These are phyloP conservation scores for Agrypnia vestita DNA, from an alignment of 1,140 invertebrate genomes.

Conservation along the genomic window DNA sequence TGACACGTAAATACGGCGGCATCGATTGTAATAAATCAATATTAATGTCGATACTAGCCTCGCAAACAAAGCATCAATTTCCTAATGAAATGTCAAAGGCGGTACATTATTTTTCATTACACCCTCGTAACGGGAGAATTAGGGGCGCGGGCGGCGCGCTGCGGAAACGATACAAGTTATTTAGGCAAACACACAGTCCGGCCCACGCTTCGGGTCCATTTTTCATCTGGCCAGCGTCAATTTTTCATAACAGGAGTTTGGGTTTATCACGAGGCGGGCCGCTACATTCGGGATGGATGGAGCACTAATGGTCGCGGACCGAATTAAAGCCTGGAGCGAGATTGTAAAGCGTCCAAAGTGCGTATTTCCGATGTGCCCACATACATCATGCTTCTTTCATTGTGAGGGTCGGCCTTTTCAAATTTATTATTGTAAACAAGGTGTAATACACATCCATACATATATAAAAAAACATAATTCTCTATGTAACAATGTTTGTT, in stretches of 20 bases:
- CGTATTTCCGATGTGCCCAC: no score
- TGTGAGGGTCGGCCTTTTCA: no score
- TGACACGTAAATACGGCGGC: neutral
- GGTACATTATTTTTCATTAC: conserved; percentile 36
- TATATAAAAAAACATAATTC: no score
- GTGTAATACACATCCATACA: no score
- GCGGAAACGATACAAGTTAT: conserved; percentile 26
- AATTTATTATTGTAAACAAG: no score
- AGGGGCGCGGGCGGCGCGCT: neutral
- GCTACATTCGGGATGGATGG: neutral
- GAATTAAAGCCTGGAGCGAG: neutral
- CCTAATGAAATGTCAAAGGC: conserved; percentile 16
- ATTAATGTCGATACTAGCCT: neutral
- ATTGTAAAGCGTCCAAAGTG: neutral
- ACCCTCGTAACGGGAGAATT: neutral
- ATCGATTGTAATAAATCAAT: neutral
- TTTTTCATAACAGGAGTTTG: conserved; percentile 11
- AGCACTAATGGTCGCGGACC: neutral
- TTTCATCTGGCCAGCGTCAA: conserved; percentile 22
- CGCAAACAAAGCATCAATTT: conserved; percentile 14
- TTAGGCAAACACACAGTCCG: conserved; percentile 25
- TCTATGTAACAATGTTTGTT: no score
- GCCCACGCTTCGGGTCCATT: neutral
- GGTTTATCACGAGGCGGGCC: conserved; percentile 1
- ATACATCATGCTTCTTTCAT: no score